Conservation (phyloP, 2,797 vertebrate genomes). For the Anomalospiza imberbis region DNA sequence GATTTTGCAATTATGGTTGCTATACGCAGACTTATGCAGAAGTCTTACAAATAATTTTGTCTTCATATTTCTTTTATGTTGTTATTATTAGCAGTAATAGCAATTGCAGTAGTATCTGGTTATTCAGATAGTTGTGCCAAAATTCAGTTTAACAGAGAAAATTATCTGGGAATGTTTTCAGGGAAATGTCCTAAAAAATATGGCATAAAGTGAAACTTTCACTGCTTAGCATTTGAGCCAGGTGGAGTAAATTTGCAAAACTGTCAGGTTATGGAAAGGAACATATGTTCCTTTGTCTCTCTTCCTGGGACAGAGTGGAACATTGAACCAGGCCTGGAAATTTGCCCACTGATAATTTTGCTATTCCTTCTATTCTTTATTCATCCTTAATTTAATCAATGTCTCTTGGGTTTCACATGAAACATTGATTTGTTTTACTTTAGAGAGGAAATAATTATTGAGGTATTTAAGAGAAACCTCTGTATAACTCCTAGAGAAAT, state of each 20-base stretch:
- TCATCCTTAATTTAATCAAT: not conserved
- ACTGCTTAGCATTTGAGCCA: not conserved
- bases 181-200: not conserved
- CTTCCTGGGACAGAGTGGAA: not conserved
- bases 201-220: not conserved
- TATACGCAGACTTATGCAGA: not conserved
- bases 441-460: not conserved
- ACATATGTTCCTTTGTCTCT: not conserved
- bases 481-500: not conserved
- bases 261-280: not conserved
- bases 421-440: not conserved
- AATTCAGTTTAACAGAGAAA: not conserved
- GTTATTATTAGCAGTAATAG: not conserved
- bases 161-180: not conserved
- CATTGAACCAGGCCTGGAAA: not conserved
- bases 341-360: not conserved
- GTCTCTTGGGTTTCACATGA: fast-evolving
- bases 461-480: not conserved
- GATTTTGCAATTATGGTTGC: not conserved
- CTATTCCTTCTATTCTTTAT: not conserved
- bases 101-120: not conserved
- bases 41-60: not conserved
- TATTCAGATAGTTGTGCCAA: not conserved
- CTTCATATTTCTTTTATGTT: not conserved
- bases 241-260: not conserved